These are phyloP conservation scores for Drosophila recens DNA, from an alignment of 2,888 invertebrate species.

Conservation along the genomic window DNA sequence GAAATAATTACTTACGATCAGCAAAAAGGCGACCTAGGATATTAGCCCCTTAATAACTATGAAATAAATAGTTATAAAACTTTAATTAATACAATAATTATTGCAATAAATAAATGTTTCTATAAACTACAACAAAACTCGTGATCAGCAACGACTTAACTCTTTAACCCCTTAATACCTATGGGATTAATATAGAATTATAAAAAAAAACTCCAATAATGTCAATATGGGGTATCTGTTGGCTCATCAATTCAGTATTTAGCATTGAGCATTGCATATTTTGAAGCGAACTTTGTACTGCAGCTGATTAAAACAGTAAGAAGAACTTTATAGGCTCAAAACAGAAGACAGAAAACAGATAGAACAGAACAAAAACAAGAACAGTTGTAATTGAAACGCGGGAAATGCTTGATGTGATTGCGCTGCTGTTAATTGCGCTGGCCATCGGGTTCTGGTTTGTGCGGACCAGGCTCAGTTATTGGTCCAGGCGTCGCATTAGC, in stretches of 20 bases:
- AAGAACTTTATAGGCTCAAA: not conserved
- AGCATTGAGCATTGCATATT: not conserved
- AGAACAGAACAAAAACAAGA: not conserved
- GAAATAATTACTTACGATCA: too few relatives aligned
- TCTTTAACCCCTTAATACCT: too few relatives aligned
- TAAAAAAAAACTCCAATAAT: too few relatives aligned
- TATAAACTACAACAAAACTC: too few relatives aligned
- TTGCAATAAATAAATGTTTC: too few relatives aligned
- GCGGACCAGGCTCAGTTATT: slow-evolving; percentile 61
- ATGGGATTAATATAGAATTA: too few relatives aligned
- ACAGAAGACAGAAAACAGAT: not conserved
- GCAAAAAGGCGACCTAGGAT: too few relatives aligned
- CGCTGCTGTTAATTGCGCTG: slow-evolving; percentile 54
- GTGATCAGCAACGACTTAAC: too few relatives aligned
- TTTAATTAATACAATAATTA: too few relatives aligned
- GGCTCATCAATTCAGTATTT: not conserved
- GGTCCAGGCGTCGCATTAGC: slow-evolving; percentile 68
- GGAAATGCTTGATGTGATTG: slow-evolving; percentile 66
- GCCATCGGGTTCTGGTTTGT: slow-evolving; percentile 66
- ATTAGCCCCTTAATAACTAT: too few relatives aligned
- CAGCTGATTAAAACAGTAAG: slow-evolving; percentile 20
- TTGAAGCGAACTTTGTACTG: slow-evolving; percentile 31
- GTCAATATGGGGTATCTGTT: not conserved
- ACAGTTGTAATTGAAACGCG: slow-evolving; percentile 53
- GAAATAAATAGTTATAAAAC: too few relatives aligned